These are phyloP conservation scores for Agonum fuliginosum DNA, from an alignment of 2,888 invertebrate genomes.

Conservation along the genomic window DNA sequence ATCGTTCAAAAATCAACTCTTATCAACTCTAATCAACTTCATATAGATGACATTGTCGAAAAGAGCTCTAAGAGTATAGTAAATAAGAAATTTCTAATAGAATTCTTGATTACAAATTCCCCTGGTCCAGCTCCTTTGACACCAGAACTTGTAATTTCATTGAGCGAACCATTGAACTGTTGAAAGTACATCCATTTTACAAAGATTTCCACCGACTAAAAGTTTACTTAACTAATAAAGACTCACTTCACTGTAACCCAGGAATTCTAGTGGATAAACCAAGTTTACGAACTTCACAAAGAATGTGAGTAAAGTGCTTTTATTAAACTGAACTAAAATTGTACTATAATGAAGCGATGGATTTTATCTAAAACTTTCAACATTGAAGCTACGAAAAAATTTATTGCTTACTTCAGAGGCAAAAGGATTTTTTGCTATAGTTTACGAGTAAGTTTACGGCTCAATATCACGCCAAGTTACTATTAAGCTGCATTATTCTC, in stretches of 20 bases:
- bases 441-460: conserved; percentile 5
- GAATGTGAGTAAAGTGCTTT: background rate
- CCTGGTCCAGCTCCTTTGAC: background rate
- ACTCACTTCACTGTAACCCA: conserved; percentile 23
- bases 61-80: background rate
- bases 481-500: background rate
- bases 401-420: background rate
- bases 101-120: conserved; percentile 30
- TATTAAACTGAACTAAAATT: background rate
- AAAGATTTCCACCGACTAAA: conserved; percentile 33
- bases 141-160: conserved; percentile 31
- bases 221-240: conserved; percentile 42
- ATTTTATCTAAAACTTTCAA: background rate
- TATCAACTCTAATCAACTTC: no score
- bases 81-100: conserved; percentile 18
- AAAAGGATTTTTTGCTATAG: background rate
- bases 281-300: conserved; percentile 28
- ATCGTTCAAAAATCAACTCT: no score
- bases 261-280: conserved; percentile 42
- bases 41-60: no score
- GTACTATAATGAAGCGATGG: background rate
- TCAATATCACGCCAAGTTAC: background rate
- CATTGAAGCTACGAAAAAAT: background rate
- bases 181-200: conserved; percentile 21
- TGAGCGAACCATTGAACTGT: conserved; percentile 30